phyloP scores from a whole-genome alignment of 1,140 invertebrate genomes.

The Eufriesea mexicana region DNA sequence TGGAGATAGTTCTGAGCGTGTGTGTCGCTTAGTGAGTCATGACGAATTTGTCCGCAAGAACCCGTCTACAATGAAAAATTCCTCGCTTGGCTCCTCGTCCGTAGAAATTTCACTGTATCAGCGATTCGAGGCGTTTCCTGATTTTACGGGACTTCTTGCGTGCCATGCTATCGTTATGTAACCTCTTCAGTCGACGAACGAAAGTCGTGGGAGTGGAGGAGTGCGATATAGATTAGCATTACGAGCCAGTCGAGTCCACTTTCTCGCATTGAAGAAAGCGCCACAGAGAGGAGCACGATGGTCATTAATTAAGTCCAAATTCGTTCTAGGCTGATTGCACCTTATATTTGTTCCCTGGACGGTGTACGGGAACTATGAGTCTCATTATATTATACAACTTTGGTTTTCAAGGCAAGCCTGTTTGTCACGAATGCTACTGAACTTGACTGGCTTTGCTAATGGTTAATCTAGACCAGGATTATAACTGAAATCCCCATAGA shows the following conservation, averaged over 20 bases:
- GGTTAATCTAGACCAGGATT: neutral
- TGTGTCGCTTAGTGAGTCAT: neutral
- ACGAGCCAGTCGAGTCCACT: slow-evolving; percentile 34
- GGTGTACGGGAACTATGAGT: neutral
- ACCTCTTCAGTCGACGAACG: slow-evolving; percentile 27
- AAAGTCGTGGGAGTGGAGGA: slow-evolving; percentile 59
- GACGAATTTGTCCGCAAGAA: neutral
- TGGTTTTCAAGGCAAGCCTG: neutral
- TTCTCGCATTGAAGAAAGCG: slow-evolving; percentile 30
- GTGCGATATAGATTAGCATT: slow-evolving; percentile 38
- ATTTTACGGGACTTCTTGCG: slow-evolving; percentile 48
- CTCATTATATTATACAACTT: neutral
- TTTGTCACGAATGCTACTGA: neutral
- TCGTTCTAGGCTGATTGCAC: neutral
- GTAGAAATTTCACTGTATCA: slow-evolving; percentile 17
- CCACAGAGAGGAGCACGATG: neutral
- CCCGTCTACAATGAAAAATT: neutral
- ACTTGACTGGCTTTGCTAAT: neutral
- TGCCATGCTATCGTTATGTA: slow-evolving; percentile 47
- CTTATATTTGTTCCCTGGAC: neutral
- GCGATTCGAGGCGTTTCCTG: slow-evolving; percentile 27
- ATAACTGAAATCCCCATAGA: neutral
- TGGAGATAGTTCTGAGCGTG: neutral
- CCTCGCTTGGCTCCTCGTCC: neutral
- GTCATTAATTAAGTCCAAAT: neutral